Base-by-base conservation (phyloP, 1,140 invertebrate species). In the Trichonephila clavipes region DNA sequence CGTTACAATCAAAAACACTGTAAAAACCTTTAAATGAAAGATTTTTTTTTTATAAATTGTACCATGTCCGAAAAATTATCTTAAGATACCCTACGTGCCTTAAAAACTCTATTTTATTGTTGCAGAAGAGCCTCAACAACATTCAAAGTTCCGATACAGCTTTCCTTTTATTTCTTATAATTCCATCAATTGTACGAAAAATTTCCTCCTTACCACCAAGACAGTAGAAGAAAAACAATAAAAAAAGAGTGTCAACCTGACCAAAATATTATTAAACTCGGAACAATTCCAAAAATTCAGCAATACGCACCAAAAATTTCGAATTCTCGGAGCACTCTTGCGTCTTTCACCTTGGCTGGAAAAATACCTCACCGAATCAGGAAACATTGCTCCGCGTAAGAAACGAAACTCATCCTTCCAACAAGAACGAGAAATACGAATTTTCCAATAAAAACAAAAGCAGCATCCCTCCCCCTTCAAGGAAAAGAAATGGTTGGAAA, bases 221-320 rank as follows among this genome's bases (percentile, higher is more conserved):
- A 10, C 7, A 18, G 0, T 40, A 2, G 72, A 18, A 14, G 3
- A 34, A 51, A 7, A 51, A 51, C 51, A 51, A 51, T 51, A 8
- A 85, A 85, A 85, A 59, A 12, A 3, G 51, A 85, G 83, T 59
- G 83, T 61, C 83, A 85, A 85, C 83, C 51, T 59, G 83, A 51
- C 83, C 83, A 24, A 85, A 85, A 85, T 85, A 85, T 85, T 85
- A 85, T 85, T 85, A 85, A 85, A 59, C 44, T 61, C n/a, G 44
- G 83, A 85, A 61, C 51, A n/a, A 85, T 85, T 51, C 83, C 51
- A 59, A 61, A 85, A 85, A 85, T 85, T 85, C 28, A 21, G 58
- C 83, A 85, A 85, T 59, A 59, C 51, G n/a, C 83, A 24, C 83
- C 34, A 77, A 77, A 77, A 85, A 85, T 59, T 85, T 58, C 83